Base-by-base conservation (phyloP, 1,140 invertebrate genomes). In the Pissodes strobi region DNA sequence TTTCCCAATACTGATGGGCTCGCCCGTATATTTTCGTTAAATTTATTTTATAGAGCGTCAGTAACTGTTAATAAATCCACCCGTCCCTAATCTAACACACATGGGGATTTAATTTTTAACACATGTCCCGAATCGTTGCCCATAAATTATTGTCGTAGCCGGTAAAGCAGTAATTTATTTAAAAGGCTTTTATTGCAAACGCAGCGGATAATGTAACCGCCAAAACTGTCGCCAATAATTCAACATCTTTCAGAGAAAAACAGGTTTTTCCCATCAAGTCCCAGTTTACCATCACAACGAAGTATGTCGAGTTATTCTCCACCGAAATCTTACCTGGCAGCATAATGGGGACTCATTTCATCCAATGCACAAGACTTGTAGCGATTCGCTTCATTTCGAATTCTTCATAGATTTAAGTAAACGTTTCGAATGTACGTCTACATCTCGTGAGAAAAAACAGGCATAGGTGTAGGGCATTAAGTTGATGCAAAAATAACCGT, bases 71-170 rank as follows among this genome's bases (percentile, higher is more conserved):
- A 18, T 21, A n/a, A 51, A 51, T 51, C 19, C 22, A 51, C 27
- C 12, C 48, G 9, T 46, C 43, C 48, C 48, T 51, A 51, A 51
- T 51, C 48, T 23, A 22, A 51, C 22, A 22, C 48, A 51, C 48
- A 51, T 21, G 48, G 48, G 48, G 48, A 51, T 51, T 51, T 51
- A 51, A 51, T 51, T 51, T 51, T 51, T 51, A 51, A 51, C 48
- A 51, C 48, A 51, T 51, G 48, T 51, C 48, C 13, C 18, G 48
- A 30, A 30, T 30, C 48, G 48, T 25, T 21, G 48, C 10, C 48
- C 22, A 51, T 51, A 51, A 51, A 51, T 51, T 51, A 5, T 51
- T 51, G 48, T 51, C 48, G 15, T 10, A n/a, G 19, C 48, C 48
- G 22, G 22, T 15, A 23, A 30, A 51, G 22, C 48, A 10, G 48